These are phyloP conservation scores for Pachyuromys duprasi DNA, from an alignment of 2,797 vertebrate genomes.

Conservation along the genomic window DNA sequence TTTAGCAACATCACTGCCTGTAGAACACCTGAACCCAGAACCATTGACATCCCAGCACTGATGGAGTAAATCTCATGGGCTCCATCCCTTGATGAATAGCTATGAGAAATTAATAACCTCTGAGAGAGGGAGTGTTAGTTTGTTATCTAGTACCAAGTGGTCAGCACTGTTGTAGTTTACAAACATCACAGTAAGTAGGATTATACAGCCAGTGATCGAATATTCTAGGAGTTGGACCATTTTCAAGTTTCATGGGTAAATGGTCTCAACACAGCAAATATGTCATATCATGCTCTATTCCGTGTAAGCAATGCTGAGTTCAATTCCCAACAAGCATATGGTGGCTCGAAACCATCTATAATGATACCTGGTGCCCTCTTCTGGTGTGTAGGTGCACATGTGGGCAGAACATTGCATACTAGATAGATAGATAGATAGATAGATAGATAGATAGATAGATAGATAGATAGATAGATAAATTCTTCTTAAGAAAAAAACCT, in stretches of 20 bases:
- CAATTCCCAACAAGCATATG: too few relatives aligned
- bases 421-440: too few relatives aligned
- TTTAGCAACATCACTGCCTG: background rate
- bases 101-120: background rate
- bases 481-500: too few relatives aligned
- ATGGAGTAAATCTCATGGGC: background rate
- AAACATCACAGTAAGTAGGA: background rate
- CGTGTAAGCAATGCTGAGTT: background rate
- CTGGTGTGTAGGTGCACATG: too few relatives aligned
- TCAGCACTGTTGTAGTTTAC: background rate
- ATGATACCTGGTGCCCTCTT: too few relatives aligned
- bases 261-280: background rate
- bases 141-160: background rate
- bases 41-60: background rate
- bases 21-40: background rate
- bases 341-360: too few relatives aligned
- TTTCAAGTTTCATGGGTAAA: background rate
- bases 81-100: background rate
- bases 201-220: background rate
- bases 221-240: background rate
- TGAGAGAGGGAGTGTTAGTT: background rate
- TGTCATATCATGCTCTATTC: background rate
- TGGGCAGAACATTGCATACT: too few relatives aligned
- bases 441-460: too few relatives aligned
- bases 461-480: too few relatives aligned